phyloP scores from a whole-genome alignment of 2,113 vertebrate genomes.

The Callipepla californica region DNA sequence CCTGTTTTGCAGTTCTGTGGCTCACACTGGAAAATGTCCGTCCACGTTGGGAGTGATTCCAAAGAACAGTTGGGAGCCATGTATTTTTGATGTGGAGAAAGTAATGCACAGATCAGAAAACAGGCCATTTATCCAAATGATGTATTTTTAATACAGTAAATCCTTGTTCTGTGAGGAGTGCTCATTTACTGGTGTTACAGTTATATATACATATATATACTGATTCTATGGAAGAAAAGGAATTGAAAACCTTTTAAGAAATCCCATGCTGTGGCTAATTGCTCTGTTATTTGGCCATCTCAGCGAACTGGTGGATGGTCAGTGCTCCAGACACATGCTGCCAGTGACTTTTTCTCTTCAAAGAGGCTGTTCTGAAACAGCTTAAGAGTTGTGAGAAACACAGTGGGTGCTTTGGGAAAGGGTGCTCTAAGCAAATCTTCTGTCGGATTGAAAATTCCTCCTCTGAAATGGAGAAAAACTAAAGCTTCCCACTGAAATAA shows the following conservation, averaged over 20 bases:
- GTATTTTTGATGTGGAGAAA: not conserved
- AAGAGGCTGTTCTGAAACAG: too few relatives aligned
- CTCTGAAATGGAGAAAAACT: not conserved
- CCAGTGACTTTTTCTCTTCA: not conserved
- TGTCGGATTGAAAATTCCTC: not conserved
- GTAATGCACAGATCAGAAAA: not conserved
- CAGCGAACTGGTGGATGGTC: not conserved
- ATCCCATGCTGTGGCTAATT: not conserved
- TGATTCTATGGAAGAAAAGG: not conserved
- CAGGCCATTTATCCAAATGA: accelerated
- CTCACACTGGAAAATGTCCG: not conserved
- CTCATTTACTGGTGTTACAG: not conserved
- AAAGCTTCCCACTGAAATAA: not conserved
- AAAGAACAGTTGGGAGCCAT: not conserved
- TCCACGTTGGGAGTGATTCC: not conserved
- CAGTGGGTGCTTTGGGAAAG: not conserved
- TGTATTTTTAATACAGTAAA: not conserved
- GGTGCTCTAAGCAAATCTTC: not conserved
- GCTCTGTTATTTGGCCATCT: not conserved
- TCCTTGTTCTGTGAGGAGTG: not conserved
- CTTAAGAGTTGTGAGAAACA: too few relatives aligned
- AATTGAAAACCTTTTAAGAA: not conserved
- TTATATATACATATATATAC: too few relatives aligned
- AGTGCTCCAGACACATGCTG: not conserved
- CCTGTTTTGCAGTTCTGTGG: not conserved